Evolutionary conservation across 2,797 vertebrate genomes (phyloP).

Genomic region (Holocentrus rufus): DNA sequence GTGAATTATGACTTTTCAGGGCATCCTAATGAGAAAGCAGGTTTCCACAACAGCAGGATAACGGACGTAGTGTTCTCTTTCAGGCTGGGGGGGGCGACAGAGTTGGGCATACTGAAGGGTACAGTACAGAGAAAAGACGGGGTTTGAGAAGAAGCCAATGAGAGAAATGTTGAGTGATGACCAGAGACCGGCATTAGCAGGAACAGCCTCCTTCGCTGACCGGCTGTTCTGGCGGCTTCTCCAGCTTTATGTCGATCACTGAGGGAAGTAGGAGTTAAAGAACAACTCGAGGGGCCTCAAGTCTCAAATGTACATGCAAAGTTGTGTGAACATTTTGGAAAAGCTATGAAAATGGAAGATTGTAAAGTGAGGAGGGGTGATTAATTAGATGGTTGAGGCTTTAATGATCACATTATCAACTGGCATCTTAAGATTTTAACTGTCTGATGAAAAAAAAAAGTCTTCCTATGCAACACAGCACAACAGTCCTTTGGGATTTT

Average conservation of each 20-base stretch:
- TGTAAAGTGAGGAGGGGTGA: too few species aligned
- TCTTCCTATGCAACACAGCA: too few species aligned
- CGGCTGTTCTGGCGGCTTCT: constrained; percentile 93
- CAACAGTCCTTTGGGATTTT: too few species aligned
- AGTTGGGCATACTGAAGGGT: constrained; percentile 75
- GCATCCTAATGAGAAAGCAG: constrained; percentile 84
- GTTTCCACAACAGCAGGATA: constrained; percentile 74
- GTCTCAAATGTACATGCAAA: not conserved
- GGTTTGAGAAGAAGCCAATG: constrained; percentile 58
- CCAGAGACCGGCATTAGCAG: constrained; percentile 85
- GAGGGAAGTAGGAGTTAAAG: constrained; percentile 83
- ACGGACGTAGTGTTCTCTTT: constrained; percentile 76
- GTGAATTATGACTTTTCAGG: constrained; percentile 68
- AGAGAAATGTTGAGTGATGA: constrained; percentile 43
- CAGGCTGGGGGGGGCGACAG: constrained; percentile 38
- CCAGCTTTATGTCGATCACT: constrained; percentile 99
- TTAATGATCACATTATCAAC: too few species aligned
- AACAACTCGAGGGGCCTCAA: constrained; percentile 23
- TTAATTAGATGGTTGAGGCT: too few species aligned
- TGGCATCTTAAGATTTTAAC: too few species aligned
- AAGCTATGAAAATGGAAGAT: too few species aligned
- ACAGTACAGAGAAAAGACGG: constrained; percentile 65
- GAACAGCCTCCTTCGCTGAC: constrained; percentile 94
- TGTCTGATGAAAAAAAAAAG: too few species aligned
- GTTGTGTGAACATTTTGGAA: not conserved